Percentiles rank a stretch among this genome's conserved stretches.
Evolutionary conservation across 1,140 invertebrate genomes (phyloP).

Genomic region (Rhopalosiphum padi): DNA sequence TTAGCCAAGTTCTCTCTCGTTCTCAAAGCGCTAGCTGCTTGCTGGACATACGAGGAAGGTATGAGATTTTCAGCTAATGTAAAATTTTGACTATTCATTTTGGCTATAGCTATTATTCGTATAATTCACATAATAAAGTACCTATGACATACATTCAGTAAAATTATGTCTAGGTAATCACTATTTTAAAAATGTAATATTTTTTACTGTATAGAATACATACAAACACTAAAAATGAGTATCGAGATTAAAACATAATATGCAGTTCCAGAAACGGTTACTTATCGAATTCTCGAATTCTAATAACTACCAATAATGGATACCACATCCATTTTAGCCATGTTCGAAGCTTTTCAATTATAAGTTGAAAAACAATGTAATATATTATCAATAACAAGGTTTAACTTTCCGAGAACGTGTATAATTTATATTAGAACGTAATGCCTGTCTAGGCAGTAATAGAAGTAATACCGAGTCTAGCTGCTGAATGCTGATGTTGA

Average conservation of each 20-base stretch:
- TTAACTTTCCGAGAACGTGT: background rate
- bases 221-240: background rate
- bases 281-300: background rate
- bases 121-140: conserved; percentile 37
- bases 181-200: background rate
- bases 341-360: background rate
- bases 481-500: background rate
- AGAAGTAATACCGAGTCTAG: background rate
- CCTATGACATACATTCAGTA: background rate
- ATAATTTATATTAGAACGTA: background rate
- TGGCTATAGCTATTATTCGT: background rate
- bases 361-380: too few species aligned
- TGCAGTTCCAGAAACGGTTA: background rate
- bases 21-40: conserved; percentile 76
- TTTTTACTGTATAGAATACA: background rate
- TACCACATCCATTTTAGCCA: background rate
- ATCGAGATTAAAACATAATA: background rate
- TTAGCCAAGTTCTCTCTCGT: conserved; percentile 75
- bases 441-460: background rate
- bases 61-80: conserved; percentile 70
- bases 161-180: background rate
- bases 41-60: conserved; percentile 70
- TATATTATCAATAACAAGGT: background rate
- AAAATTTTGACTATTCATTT: conserved; percentile 69
- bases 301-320: background rate